phyloP scores from a whole-genome alignment of 1,140 invertebrate genomes.

The Macrocentrus cingulum region DNA sequence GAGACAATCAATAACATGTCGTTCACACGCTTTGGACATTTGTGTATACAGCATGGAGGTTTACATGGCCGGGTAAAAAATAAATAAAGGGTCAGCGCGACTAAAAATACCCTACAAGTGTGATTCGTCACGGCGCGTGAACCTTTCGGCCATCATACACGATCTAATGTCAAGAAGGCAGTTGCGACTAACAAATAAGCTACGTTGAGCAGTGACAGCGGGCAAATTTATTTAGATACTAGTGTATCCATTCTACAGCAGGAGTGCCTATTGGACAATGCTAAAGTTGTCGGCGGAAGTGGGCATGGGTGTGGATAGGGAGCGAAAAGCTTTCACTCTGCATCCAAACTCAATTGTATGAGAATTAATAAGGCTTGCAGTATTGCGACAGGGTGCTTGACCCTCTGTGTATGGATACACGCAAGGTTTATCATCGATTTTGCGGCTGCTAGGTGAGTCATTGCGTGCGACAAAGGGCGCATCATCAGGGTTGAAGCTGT shows the following conservation, averaged over 20 bases:
- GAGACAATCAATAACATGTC: constrained; percentile 37
- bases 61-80: neutral
- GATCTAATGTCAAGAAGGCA: neutral
- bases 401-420: neutral
- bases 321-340: too few relatives aligned
- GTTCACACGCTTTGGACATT: constrained; percentile 28
- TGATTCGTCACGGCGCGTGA: too few relatives aligned
- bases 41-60: neutral
- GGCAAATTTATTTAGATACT: too few relatives aligned
- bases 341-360: neutral
- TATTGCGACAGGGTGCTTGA: constrained; percentile 3
- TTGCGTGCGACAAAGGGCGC: too few relatives aligned
- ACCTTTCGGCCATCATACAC: too few relatives aligned
- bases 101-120: too few relatives aligned
- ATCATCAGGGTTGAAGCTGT: too few relatives aligned
- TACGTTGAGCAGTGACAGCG: too few relatives aligned
- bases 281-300: too few relatives aligned
- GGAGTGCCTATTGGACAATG: too few relatives aligned
- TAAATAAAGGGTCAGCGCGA: neutral
- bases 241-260: too few relatives aligned
- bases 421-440: neutral
- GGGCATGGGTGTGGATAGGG: too few relatives aligned
- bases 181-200: neutral
- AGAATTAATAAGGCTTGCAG: neutral
- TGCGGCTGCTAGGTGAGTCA: neutral